A percentile compares a stretch with the other conserved stretches of the same genome.
These are phyloP conservation scores for Ceratoteleas bidentatus DNA, from an alignment of 1,140 invertebrate genomes.

Conservation along the genomic window DNA sequence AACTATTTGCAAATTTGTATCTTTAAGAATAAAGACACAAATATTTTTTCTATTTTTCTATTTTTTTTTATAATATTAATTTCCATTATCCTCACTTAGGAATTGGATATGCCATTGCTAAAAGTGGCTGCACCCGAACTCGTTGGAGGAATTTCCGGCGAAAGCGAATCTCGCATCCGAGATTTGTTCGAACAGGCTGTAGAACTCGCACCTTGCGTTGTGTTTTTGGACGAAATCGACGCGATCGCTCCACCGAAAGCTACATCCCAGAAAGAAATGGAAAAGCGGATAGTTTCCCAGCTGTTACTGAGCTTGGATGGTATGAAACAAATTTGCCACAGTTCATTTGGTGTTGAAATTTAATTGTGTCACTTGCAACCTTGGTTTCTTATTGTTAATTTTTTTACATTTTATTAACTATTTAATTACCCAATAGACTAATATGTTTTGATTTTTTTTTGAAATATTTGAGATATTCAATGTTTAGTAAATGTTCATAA, in stretches of 20 bases:
- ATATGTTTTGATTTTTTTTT: too few species aligned
- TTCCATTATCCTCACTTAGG: too few species aligned
- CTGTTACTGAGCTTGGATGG: constrained; percentile 77
- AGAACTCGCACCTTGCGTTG: constrained; percentile 88
- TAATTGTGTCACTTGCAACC: too few species aligned
- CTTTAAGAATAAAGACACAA: too few species aligned
- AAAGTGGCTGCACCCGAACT: constrained; percentile 95
- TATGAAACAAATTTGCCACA: constrained; percentile 13
- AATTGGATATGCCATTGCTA: constrained; percentile 88
- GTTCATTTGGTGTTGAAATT: neutral
- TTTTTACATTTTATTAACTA: too few species aligned
- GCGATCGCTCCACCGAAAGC: constrained; percentile 93
- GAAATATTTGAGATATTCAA: too few species aligned
- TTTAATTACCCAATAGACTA: too few species aligned
- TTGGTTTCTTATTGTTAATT: too few species aligned
- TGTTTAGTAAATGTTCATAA: too few species aligned
- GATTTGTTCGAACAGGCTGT: constrained; percentile 94
- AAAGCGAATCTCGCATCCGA: constrained; percentile 95
- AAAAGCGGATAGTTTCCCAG: constrained; percentile 96
- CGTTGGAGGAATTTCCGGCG: constrained; percentile 96
- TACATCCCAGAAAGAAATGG: constrained; percentile 96
- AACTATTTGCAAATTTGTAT: too few species aligned
- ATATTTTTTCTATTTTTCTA: too few species aligned
- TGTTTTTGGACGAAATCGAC: constrained; percentile 98
- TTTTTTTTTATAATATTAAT: too few species aligned